Base-by-base conservation (phyloP, 2,797 vertebrate species). In the Myotis pilosus region DNA sequence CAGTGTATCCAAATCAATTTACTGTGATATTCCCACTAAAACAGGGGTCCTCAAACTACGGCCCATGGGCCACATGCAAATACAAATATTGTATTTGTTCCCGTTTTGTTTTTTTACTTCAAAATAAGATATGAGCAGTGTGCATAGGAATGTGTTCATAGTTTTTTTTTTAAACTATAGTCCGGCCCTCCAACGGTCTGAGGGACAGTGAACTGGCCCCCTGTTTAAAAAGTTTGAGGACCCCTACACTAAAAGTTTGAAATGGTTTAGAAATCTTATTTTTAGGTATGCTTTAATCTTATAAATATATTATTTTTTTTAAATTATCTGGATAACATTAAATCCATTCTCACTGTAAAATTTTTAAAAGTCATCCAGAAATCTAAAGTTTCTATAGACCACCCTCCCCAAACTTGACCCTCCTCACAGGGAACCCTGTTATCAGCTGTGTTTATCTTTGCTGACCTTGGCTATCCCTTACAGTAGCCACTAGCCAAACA, bases 261-360 rank as follows among this genome's bases (percentile, higher is more conserved):
- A 84, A 76, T 69, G 9, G 66, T 91, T 80, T 83, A 76, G 30
- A 91, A 94, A 94, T 80, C 23, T 16, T 66, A 36, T 36, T 71
- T 8, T 0, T 80, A 38, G 8, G 55, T 28, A 85, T 89, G 62
- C 5, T 53, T 82, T 89, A 62, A 60, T 49, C 83, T 91, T 89
- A 83, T 5, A 75, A 91, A 84, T 47, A 8, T 23, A 55, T 47
- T 84, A 19, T 51, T 51, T 82, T 51, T 82, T 84, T 86, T 41
- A 91, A 86, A 83, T 83, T 72, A 69, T 20, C 19, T 49, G 72
- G 1, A 62, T 28, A 72, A 71, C 49, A 38, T 33, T 23, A 33
- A 60, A 51, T 78, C 76, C 83, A 69, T 47, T 53, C 8, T 92
- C 30, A 66, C 4, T 20, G n/a, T 30, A 62, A 84, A 44, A n/a